phyloP scores from a whole-genome alignment of 2,797 vertebrate genomes.

The Silurus aristotelis region DNA sequence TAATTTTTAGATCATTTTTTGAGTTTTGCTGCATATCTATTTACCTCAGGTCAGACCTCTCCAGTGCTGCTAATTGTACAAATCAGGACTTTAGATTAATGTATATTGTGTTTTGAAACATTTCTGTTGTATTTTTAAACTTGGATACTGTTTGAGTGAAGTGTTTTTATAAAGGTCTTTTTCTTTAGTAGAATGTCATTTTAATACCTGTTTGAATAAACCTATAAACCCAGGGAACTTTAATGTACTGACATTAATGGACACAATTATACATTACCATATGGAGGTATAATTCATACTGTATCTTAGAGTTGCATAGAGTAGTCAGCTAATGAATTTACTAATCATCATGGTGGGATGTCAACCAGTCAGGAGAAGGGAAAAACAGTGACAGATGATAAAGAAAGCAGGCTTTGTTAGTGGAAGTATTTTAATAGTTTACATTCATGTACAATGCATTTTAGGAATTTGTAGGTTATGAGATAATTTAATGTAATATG shows the following conservation, averaged over 20 bases:
- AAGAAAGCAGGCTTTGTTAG: neutral
- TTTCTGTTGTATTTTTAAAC: conserved; percentile 6
- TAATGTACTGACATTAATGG: conserved; percentile 64
- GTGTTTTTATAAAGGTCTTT: conserved; percentile 20
- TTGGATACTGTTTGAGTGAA: conserved; percentile 1
- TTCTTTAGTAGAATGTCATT: conserved; percentile 47
- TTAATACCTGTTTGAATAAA: conserved; percentile 46
- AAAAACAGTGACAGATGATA: neutral
- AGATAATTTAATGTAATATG: neutral
- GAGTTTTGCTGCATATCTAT: conserved; percentile 66
- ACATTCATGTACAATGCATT: neutral
- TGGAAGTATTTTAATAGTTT: neutral
- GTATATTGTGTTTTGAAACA: conserved; percentile 57
- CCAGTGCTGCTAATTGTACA: conserved; percentile 79
- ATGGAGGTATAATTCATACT: conserved; percentile 50
- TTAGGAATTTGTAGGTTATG: neutral
- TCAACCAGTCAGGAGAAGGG: neutral
- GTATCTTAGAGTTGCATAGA: conserved; percentile 38
- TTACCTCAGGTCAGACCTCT: conserved; percentile 79
- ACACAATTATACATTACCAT: conserved; percentile 15
- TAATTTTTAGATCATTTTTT: conserved; percentile 10
- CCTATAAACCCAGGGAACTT: conserved; percentile 40
- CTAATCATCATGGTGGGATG: neutral
- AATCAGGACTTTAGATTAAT: conserved; percentile 72
- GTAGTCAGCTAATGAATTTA: neutral